Evolutionary conservation across 2,797 vertebrate genomes (phyloP).

Genomic region (Urosaurus nigricauda): DNA sequence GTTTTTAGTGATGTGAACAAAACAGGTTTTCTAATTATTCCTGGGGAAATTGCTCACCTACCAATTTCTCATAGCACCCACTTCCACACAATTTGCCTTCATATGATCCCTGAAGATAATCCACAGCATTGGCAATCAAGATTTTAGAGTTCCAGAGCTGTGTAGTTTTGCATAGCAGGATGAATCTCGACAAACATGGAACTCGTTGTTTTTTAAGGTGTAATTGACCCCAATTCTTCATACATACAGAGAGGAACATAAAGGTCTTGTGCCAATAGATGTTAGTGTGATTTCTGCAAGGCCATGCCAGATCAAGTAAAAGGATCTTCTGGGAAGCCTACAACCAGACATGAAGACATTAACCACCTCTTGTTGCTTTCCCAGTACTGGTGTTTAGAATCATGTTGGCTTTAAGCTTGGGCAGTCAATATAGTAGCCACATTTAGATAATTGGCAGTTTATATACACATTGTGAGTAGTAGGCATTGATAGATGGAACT

Average conservation of each 20-base stretch:
- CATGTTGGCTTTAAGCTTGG: neutral
- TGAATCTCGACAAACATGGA: neutral
- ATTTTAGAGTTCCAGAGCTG: neutral
- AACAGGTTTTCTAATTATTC: neutral
- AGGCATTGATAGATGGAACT: neutral
- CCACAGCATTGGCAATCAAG: neutral
- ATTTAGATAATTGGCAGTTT: too few relatives aligned
- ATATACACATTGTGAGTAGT: neutral
- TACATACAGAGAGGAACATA: neutral
- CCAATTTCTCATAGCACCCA: conserved; percentile 2
- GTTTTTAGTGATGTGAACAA: neutral
- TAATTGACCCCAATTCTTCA: too few relatives aligned
- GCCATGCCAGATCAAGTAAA: neutral
- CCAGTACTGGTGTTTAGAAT: neutral
- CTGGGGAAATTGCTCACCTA: neutral
- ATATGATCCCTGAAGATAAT: neutral
- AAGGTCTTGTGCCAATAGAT: neutral
- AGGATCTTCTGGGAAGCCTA: neutral
- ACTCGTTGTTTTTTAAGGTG: too few relatives aligned
- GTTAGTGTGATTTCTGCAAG: neutral
- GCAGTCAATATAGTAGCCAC: neutral
- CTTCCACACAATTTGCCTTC: neutral
- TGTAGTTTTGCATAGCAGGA: neutral
- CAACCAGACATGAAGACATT: neutral
- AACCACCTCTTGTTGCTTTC: neutral